These are phyloP conservation scores for Pterocles orientalis DNA, from an alignment of 2,113 vertebrate species.

Conservation along the genomic window DNA sequence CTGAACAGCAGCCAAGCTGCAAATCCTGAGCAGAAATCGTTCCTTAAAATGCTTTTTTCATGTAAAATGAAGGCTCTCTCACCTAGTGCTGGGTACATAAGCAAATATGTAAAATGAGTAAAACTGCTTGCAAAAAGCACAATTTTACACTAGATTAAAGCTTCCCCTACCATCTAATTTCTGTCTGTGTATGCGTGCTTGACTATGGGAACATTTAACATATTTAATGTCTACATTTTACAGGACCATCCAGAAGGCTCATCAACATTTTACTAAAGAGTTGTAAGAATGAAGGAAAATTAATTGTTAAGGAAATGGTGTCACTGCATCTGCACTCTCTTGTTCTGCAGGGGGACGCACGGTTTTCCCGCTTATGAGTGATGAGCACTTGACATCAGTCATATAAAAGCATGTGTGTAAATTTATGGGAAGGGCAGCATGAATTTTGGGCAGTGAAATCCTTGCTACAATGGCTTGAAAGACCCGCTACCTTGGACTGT, in stretches of 20 bases:
- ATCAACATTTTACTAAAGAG: neutral
- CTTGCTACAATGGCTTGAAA: neutral
- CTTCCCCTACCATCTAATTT: neutral
- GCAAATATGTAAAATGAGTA: neutral
- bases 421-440: neutral
- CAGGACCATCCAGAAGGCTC: neutral
- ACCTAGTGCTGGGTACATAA: neutral
- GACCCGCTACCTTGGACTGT: neutral
- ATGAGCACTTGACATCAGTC: neutral
- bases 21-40: neutral
- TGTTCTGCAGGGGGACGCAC: neutral
- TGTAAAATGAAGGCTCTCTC: neutral
- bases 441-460: neutral
- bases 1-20: constrained; percentile 1
- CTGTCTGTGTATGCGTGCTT: rapidly evolving
- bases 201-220: neutral
- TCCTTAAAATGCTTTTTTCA: neutral
- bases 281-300: neutral
- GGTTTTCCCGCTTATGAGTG: rapidly evolving
- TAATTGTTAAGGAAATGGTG: rapidly evolving
- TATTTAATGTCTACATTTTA: neutral
- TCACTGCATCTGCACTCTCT: neutral
- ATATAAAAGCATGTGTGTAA: neutral
- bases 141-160: neutral
- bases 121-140: neutral